Percentiles rank a stretch among this genome's conserved stretches.
Evolutionary conservation across 2,797 vertebrate genomes (phyloP).

Genomic region (Sebastes diploproa): DNA sequence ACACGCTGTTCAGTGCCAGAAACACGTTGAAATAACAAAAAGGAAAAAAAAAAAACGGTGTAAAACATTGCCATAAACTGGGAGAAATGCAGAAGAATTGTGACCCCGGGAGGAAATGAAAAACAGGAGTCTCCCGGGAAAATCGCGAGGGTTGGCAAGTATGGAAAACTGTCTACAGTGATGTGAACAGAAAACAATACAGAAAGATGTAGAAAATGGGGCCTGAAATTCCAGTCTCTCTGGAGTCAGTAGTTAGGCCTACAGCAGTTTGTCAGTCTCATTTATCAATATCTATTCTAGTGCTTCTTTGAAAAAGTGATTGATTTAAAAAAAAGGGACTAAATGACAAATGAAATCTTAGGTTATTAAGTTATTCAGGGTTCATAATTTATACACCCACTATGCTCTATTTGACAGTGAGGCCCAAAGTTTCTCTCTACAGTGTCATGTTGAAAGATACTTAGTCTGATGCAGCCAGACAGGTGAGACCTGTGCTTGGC

Average conservation of each 20-base stretch:
- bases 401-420: constrained; percentile 10
- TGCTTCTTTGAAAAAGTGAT: background rate
- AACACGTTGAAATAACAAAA: too few relatives aligned
- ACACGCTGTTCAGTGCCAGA: too few relatives aligned
- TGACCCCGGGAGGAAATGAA: too few relatives aligned
- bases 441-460: constrained; percentile 1
- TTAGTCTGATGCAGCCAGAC: background rate
- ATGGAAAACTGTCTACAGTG: background rate
- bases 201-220: background rate
- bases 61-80: too few relatives aligned
- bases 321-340: background rate
- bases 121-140: background rate
- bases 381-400: background rate
- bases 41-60: too few relatives aligned
- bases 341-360: background rate
- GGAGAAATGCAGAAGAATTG: too few relatives aligned
- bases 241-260: background rate
- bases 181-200: background rate
- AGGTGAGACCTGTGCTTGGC: constrained; percentile 22
- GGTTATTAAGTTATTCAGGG: background rate
- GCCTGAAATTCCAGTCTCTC: background rate
- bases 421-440: constrained; percentile 30
- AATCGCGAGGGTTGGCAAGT: background rate
- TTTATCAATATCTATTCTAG: background rate
- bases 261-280: background rate